phyloP scores from a whole-genome alignment of 2,888 invertebrate species.

The Podabrus alpinus region DNA sequence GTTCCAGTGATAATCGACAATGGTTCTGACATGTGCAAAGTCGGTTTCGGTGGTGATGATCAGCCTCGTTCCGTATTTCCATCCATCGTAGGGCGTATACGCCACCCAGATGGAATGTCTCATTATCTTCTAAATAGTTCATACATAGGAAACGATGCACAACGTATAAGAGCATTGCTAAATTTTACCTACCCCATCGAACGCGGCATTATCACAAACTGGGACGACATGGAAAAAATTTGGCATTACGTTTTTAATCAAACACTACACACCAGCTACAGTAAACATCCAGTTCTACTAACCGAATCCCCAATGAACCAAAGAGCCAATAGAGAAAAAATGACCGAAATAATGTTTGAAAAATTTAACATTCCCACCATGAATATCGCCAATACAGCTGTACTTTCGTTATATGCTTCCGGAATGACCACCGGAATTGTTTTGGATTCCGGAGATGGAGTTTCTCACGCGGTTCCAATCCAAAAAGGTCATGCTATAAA shows the following conservation, averaged over 20 bases:
- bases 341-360: constrained; percentile 93
- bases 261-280: constrained; percentile 92
- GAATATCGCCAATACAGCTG: constrained; percentile 94
- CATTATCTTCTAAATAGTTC: constrained; percentile 97
- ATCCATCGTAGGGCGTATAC: constrained; percentile 91
- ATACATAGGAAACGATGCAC: constrained; percentile 95
- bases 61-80: constrained; percentile 95
- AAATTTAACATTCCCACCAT: constrained; percentile 92
- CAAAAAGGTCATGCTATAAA: constrained; percentile 93
- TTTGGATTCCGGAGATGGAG: constrained; percentile 93
- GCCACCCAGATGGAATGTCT: constrained; percentile 95
- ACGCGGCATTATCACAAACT: constrained; percentile 96
- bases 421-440: constrained; percentile 97
- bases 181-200: constrained; percentile 96
- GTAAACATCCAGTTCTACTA: constrained; percentile 86
- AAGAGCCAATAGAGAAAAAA: constrained; percentile 87
- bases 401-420: constrained; percentile 89
- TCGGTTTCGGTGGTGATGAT: constrained; percentile 95
- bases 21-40: constrained; percentile 98
- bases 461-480: constrained; percentile 94
- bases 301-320: constrained; percentile 89
- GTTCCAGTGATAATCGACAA: constrained; percentile 94
- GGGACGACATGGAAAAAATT: constrained; percentile 99
- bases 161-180: constrained; percentile 94
- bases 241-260: constrained; percentile 99